Base-by-base conservation (phyloP, 2,888 invertebrate species). In the Brenthis daphne region DNA sequence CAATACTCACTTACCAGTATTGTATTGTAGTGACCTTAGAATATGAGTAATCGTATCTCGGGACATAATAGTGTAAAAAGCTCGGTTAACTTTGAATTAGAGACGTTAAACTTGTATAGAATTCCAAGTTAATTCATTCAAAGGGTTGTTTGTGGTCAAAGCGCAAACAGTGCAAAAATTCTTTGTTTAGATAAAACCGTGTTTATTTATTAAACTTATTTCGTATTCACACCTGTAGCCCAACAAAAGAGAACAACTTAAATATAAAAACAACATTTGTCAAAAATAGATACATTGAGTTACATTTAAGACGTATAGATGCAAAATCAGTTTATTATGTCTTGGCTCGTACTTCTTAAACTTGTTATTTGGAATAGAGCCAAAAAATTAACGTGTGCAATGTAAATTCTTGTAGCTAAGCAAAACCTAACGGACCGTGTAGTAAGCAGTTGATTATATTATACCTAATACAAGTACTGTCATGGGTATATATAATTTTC, bases 41-140 rank as follows among this genome's bases (percentile, higher is more conserved):
- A 16, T 51, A 63, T 63, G 53, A 63, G 37, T 51, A 53, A 51
- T 33, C 57, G 57, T 65, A 65, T 48, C 56, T 48, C 16, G 53
- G 16, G 4, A 37, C 13, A 13, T 43, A 48, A 51, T 14, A 50
- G 37, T 29, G 54, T 71, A 63, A 68, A 68, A 68, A 65, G 57
- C 50, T 63, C 58, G 53, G 66, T 66, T 64, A 67, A 61, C 61
- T 56, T 67, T 61, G 54, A 24, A 61, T 56, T 54, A 16, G 14
- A 61, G 48, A 57, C n/a, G 47, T 64, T 43, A 64, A 64, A 64
- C 37, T 29, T 68, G 57, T 54, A 57, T 68, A 64, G 57, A 57
- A 24, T 72, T 65, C 65, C 29, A 50, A 56, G 65, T 68, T 71
- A 71, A 70, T 70, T 73, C 73, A 71, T 70, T 71, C 60, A 69